Evolutionary conservation across 1,140 invertebrate species (phyloP).

Genomic region (Drosophila virilis): DNA sequence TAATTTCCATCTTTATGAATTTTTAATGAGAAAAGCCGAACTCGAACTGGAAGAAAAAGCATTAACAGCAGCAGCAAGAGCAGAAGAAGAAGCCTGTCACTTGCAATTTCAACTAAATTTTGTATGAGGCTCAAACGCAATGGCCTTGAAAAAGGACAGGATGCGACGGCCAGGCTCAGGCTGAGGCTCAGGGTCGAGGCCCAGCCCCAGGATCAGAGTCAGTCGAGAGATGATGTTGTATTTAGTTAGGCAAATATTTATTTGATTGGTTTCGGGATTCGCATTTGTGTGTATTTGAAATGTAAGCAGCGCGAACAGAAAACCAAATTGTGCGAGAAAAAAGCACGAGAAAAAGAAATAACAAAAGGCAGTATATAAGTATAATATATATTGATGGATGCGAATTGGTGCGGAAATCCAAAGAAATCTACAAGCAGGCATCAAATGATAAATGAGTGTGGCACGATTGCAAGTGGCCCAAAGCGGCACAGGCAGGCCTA

Average conservation of each 20-base stretch:
- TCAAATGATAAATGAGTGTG: slow-evolving; percentile 12
- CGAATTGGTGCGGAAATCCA: slow-evolving; percentile 35
- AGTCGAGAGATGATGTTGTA: slow-evolving; percentile 52
- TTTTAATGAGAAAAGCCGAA: slow-evolving; percentile 74
- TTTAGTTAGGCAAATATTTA: slow-evolving; percentile 80
- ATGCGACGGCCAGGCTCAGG: slow-evolving; percentile 22
- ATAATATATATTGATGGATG: slow-evolving; percentile 38
- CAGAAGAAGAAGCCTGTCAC: slow-evolving; percentile 57
- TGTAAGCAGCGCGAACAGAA: slow-evolving; percentile 49
- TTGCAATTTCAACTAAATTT: slow-evolving; percentile 74
- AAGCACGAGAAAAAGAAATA: slow-evolving; percentile 8
- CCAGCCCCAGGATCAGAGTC: background rate
- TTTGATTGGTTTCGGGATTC: slow-evolving; percentile 73
- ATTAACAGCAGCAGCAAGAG: slow-evolving; percentile 23
- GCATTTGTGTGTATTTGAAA: slow-evolving; percentile 52
- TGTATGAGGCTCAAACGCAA: slow-evolving; percentile 64
- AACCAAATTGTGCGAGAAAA: slow-evolving; percentile 71
- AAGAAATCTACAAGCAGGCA: slow-evolving; percentile 40
- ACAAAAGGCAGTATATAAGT: background rate
- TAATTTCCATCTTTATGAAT: slow-evolving; percentile 81
- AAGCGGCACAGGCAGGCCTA: slow-evolving; percentile 12
- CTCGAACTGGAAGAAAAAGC: slow-evolving; percentile 22
- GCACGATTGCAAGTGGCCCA: background rate
- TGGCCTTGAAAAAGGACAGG: slow-evolving; percentile 45
- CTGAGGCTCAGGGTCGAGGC: slow-evolving; percentile 19